Evolutionary conservation across 1,140 invertebrate species (phyloP).

Genomic region (Calephelis virginiensis): DNA sequence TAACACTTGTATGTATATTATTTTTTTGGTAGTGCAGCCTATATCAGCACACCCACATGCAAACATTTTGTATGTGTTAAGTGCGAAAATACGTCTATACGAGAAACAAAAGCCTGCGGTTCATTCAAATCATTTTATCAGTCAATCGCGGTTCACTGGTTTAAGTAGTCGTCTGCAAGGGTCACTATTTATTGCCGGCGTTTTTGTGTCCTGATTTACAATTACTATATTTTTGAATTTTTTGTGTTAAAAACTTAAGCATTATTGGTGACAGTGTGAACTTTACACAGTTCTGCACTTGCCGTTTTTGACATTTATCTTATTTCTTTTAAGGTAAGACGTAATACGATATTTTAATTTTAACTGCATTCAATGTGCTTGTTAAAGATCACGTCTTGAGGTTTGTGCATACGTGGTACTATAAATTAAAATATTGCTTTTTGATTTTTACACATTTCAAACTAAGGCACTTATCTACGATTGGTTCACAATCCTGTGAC

Average conservation of each 20-base stretch:
- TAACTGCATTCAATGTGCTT: conserved; percentile 18
- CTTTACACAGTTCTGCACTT: conserved; percentile 38
- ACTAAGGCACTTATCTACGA: neutral
- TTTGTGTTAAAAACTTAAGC: conserved; percentile 36
- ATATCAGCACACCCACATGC: too few relatives aligned
- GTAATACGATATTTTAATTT: conserved; percentile 18
- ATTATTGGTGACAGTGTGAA: conserved; percentile 54
- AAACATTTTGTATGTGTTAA: too few relatives aligned
- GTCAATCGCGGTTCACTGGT: conserved; percentile 61
- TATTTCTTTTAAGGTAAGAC: conserved; percentile 59
- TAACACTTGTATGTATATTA: too few relatives aligned
- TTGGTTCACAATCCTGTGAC: neutral
- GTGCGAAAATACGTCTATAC: too few relatives aligned
- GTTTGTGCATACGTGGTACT: conserved; percentile 5
- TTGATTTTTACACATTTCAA: neutral
- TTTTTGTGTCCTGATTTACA: conserved; percentile 49
- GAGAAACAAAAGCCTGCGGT: too few relatives aligned
- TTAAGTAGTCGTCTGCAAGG: conserved; percentile 59
- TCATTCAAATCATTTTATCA: conserved; percentile 31
- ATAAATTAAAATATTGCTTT: neutral
- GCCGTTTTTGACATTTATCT: conserved; percentile 50
- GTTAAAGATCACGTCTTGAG: conserved; percentile 2
- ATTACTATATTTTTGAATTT: conserved; percentile 25
- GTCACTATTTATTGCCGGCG: conserved; percentile 62
- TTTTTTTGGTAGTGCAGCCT: too few relatives aligned